A percentile compares a stretch with the other conserved stretches of the same genome.
These are phyloP conservation scores for Cossypha dichroa DNA, from an alignment of 2,797 vertebrate genomes.

Conservation along the genomic window DNA sequence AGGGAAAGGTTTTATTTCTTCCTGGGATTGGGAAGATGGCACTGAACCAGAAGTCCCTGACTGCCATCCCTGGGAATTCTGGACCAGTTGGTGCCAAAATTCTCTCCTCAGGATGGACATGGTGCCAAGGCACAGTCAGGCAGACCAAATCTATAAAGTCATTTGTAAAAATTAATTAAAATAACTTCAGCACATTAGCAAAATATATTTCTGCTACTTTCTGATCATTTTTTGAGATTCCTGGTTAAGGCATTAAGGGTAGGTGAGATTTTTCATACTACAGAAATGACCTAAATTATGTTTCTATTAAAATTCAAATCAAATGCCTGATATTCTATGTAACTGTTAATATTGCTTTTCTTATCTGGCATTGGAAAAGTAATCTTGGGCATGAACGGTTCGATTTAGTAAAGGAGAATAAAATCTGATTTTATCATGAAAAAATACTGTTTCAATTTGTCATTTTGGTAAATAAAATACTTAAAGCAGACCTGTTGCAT, in stretches of 20 bases:
- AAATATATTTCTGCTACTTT: not conserved
- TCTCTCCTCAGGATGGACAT: not conserved
- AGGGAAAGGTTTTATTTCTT: not conserved
- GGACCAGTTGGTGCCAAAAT: not conserved
- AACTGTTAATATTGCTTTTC: not conserved
- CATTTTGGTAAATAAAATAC: not conserved
- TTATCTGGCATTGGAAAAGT: not conserved
- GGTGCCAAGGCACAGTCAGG: not conserved
- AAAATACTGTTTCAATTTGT: not conserved
- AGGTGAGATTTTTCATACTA: not conserved
- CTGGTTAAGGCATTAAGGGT: not conserved
- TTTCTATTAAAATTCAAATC: not conserved
- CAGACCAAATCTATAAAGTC: not conserved
- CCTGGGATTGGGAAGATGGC: too few species aligned
- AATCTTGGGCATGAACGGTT: not conserved
- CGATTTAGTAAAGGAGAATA: not conserved
- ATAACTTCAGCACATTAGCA: not conserved
- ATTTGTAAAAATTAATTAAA: not conserved
- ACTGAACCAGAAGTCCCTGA: not conserved
- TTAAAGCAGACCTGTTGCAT: not conserved
- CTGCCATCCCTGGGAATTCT: not conserved
- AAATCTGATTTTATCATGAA: not conserved
- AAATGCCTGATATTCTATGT: not conserved
- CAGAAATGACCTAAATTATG: not conserved
- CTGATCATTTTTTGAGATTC: not conserved